Percentiles rank a stretch among this genome's conserved stretches.
Evolutionary conservation across 2,113 vertebrate species (phyloP).

Genomic region (Mustela nigripes): DNA sequence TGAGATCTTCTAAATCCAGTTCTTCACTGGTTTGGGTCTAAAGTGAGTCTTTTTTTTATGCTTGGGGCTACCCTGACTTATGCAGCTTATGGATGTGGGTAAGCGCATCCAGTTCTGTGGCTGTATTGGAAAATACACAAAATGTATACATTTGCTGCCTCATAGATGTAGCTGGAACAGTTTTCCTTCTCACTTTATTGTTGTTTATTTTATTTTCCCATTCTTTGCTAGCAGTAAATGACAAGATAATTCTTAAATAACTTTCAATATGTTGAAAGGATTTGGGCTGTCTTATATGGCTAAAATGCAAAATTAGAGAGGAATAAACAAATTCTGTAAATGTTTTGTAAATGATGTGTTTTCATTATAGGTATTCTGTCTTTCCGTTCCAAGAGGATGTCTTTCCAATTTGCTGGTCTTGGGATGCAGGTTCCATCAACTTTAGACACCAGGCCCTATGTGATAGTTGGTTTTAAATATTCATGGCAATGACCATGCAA

Average conservation of each 20-base stretch:
- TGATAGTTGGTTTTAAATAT: neutral
- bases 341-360: neutral
- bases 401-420: neutral
- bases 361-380: neutral
- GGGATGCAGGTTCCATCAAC: neutral
- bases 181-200: neutral
- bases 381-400: neutral
- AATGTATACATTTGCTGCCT: neutral
- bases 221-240: conserved; percentile 24
- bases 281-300: neutral
- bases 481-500: neutral
- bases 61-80: neutral
- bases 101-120: neutral
- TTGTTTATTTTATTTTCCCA: neutral
- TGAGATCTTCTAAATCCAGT: neutral
- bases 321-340: conserved; percentile 30
- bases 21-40: neutral
- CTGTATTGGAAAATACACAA: neutral
- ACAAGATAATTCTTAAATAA: conserved; percentile 8
- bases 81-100: neutral
- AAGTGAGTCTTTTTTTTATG: neutral
- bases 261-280: neutral
- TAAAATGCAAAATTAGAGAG: neutral
- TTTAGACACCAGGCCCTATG: neutral
- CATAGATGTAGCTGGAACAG: neutral